Base-by-base conservation (phyloP, 2,797 vertebrate genomes). In the Yasuhikotakia modesta region DNA sequence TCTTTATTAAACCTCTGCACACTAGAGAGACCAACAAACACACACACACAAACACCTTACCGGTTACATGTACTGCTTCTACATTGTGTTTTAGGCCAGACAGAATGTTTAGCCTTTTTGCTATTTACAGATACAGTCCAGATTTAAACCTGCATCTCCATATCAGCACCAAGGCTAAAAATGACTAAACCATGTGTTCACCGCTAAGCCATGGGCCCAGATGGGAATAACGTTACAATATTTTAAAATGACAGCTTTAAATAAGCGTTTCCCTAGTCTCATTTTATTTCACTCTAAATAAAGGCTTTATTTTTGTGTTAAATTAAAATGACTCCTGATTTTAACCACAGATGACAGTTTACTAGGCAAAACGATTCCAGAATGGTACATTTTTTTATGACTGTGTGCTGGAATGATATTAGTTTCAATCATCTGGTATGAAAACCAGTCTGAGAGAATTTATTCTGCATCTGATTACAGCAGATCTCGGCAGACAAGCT, bases 1-100 rank as follows among this genome's bases (percentile, higher is more conserved):
- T 98, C 91, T 99, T 99, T 52, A 99, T 99, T 87, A 99, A 86
- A 71, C 97, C 96, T 76, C 97, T 92, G 82, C 98, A 99, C 43
- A 99, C 98, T 99, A 6, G 17, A 79, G 22, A 2, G 19, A 27
- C 12, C 5, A 24, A 72, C 19, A 63, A 14, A 16, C 22, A 64
- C 5, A 60, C 16, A 63, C 8, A 65, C 5, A 22, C 17, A 57
- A 5, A 66, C 4, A 12, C 8, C 11, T 45, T 32, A 19, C 12
- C 4, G 0, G 45, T 30, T 32, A 60, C 60, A 68, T 45, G 5
- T 52, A 43, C 12, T 14, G 13, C 57, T 17, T 60, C 30, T 10
- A n/a, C 7, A 61, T n/a, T 6, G 13, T 24, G 1, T 16, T 17
- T 17, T 14, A 50, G 4, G n/a, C 14, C 4, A 50, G 17, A 50